Conservation (phyloP, 2,888 invertebrate genomes). For the Eulithis prunata region DNA sequence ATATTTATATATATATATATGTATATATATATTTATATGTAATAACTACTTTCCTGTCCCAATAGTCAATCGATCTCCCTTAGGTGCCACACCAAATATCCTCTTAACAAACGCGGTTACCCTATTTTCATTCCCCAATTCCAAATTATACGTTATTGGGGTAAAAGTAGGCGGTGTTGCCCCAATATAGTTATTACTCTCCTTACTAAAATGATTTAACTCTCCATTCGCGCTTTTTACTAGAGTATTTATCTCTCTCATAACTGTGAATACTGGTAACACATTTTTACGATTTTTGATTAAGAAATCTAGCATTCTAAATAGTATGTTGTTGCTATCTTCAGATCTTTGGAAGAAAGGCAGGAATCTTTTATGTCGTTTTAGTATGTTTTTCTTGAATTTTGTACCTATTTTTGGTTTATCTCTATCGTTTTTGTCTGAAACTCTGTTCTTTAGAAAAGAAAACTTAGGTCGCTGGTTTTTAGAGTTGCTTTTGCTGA, state of each 20-base stretch:
- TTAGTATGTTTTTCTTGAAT: constrained; percentile 35
- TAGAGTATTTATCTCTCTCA: constrained; percentile 68
- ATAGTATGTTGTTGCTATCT: constrained; percentile 57
- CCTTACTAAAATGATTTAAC: constrained; percentile 60
- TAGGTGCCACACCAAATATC: constrained; percentile 43
- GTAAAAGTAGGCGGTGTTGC: constrained; percentile 47
- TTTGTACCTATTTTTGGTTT: constrained; percentile 14
- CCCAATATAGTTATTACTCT: constrained; percentile 66
- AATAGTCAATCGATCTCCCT: constrained; percentile 61
- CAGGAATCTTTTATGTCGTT: constrained; percentile 62
- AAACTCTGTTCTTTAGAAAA: too few relatives aligned
- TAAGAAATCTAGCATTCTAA: constrained; percentile 61
- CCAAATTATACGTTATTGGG: constrained; percentile 57
- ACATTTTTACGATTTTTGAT: constrained; percentile 57
- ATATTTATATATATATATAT: too few relatives aligned
- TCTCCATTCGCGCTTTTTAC: constrained; percentile 65
- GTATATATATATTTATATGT: too few relatives aligned
- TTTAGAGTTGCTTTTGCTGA: constrained; percentile 27
- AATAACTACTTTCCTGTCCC: constrained; percentile 45
- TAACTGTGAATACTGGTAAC: constrained; percentile 63
- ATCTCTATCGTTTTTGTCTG: neutral
- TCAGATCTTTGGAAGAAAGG: constrained; percentile 49
- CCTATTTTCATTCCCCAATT: constrained; percentile 58
- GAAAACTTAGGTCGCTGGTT: constrained; percentile 3
- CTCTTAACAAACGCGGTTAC: constrained; percentile 57